These are phyloP conservation scores for Microtus obscurus DNA, from an alignment of 2,797 vertebrate species.

Conservation along the genomic window DNA sequence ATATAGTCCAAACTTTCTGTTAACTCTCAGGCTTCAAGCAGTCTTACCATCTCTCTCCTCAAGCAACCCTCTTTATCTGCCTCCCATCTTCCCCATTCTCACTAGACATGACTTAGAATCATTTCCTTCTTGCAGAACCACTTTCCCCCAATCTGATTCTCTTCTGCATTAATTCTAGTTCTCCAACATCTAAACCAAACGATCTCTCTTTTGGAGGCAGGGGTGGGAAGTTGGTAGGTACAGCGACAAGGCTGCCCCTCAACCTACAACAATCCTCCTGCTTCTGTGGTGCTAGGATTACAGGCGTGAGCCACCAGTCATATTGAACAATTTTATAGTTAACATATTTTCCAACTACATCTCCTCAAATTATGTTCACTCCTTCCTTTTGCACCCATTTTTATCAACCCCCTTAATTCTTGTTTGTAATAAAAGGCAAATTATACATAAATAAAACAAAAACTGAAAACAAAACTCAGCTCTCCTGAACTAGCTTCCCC, in stretches of 20 bases:
- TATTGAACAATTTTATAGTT: not conserved
- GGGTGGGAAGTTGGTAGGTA: not conserved
- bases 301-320: not conserved
- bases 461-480: constrained; percentile 58
- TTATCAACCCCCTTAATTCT: not conserved
- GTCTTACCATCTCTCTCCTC: constrained; percentile 10
- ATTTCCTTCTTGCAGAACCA: constrained; percentile 53
- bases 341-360: not conserved
- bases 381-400: not conserved
- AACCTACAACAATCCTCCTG: not conserved
- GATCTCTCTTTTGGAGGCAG: not conserved
- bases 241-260: not conserved
- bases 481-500: constrained; percentile 36
- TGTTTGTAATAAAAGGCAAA: constrained; percentile 43
- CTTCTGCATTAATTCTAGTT: constrained; percentile 42
- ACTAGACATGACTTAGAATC: constrained; percentile 25
- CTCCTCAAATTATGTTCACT: constrained; percentile 52
- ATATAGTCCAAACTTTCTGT: constrained; percentile 49
- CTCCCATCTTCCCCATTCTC: constrained; percentile 30
- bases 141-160: constrained; percentile 5
- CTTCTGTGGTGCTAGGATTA: not conserved
- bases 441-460: constrained; percentile 57
- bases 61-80: constrained; percentile 23
- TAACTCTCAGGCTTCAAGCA: constrained; percentile 44
- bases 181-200: constrained; percentile 4